A percentile compares a stretch with the other conserved stretches of the same genome.
Evolutionary conservation across 2,797 vertebrate species (phyloP).

Genomic region (Phyllotis vaccarum): DNA sequence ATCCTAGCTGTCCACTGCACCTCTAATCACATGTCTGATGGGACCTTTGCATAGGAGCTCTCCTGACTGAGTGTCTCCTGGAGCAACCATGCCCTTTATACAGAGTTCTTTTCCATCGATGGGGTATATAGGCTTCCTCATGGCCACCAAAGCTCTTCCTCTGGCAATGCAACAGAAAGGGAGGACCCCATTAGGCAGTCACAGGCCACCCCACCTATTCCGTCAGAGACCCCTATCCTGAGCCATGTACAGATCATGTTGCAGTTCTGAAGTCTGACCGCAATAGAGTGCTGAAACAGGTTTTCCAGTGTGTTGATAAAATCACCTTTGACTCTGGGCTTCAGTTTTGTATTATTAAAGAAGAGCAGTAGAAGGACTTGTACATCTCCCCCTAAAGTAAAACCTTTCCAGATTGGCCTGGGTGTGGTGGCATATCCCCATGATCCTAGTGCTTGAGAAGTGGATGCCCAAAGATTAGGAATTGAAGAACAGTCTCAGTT

Average conservation of each 20-base stretch:
- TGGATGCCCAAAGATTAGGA: background rate
- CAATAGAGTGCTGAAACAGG: too few species aligned
- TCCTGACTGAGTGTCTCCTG: background rate
- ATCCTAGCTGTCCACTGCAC: background rate
- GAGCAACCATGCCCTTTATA: background rate
- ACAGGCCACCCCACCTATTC: background rate
- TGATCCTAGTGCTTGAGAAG: background rate
- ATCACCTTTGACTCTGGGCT: background rate
- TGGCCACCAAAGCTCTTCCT: background rate
- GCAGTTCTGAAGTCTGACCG: background rate
- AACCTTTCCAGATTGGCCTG: background rate
- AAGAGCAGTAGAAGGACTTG: too few species aligned
- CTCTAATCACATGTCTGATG: background rate
- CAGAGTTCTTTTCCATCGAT: background rate
- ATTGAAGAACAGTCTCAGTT: background rate
- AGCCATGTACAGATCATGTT: background rate
- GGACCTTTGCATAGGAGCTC: too few species aligned
- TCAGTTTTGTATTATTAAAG: background rate
- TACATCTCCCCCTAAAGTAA: background rate
- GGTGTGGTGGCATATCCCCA: background rate
- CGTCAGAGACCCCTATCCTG: background rate
- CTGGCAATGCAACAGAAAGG: background rate
- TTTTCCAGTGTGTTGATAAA: background rate
- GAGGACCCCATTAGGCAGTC: background rate
- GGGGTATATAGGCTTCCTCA: background rate